Evolutionary conservation across 2,888 invertebrate species (phyloP).

Genomic region (Acanthosepion esculentum): DNA sequence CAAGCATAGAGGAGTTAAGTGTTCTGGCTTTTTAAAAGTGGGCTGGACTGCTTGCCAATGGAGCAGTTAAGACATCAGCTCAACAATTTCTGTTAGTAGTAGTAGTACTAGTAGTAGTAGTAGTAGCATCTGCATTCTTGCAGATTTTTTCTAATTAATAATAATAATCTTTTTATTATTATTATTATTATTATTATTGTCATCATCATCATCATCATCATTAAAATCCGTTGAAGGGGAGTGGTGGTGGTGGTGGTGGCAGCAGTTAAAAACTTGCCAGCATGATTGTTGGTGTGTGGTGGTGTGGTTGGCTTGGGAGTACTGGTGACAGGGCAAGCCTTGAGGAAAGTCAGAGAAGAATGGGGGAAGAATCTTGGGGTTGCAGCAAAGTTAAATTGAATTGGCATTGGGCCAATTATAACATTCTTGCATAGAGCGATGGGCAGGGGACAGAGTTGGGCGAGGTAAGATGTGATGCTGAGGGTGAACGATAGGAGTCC

Average conservation of each 20-base stretch:
- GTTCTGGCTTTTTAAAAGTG: neutral
- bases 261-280: neutral
- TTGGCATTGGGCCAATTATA: neutral
- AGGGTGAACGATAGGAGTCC: neutral
- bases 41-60: neutral
- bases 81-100: neutral
- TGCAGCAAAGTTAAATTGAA: slow-evolving; percentile 1
- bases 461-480: neutral
- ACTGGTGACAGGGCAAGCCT: neutral
- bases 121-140: neutral
- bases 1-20: neutral
- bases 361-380: neutral
- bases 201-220: neutral
- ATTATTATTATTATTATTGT: neutral
- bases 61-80: neutral
- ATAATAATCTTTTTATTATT: neutral
- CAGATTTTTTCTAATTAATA: neutral
- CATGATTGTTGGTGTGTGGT: neutral
- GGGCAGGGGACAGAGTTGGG: too few relatives aligned
- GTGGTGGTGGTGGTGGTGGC: neutral
- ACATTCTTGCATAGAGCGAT: neutral
- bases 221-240: too few relatives aligned
- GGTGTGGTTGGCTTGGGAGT: neutral
- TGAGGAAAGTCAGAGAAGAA: neutral
- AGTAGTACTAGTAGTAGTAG: neutral